phyloP scores from a whole-genome alignment of 2,797 vertebrate genomes.

The Clarias fuscus region DNA sequence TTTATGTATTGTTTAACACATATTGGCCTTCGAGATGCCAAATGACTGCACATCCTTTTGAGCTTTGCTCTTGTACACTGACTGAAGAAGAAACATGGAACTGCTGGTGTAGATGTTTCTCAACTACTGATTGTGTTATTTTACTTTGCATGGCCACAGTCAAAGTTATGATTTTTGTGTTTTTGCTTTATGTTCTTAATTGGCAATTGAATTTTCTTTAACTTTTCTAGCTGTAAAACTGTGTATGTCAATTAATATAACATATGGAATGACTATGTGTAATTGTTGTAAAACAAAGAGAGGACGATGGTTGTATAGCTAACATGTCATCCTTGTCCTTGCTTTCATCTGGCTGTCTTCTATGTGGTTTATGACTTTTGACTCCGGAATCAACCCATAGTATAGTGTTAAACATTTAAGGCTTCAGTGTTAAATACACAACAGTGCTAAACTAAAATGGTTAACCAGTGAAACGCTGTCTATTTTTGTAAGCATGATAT shows the following conservation, averaged over 20 bases:
- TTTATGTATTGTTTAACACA: slow-evolving; percentile 20
- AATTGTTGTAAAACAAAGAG: slow-evolving; percentile 35
- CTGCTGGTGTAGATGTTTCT: slow-evolving; percentile 42
- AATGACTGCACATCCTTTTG: slow-evolving; percentile 44
- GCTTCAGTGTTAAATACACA: slow-evolving; percentile 62
- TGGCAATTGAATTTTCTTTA: slow-evolving; percentile 17
- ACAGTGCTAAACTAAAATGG: slow-evolving; percentile 73
- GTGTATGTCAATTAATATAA: slow-evolving; percentile 49
- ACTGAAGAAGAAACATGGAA: slow-evolving; percentile 31
- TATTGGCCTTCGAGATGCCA: slow-evolving; percentile 36
- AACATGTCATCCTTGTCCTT: slow-evolving; percentile 29
- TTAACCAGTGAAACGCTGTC: slow-evolving; percentile 72
- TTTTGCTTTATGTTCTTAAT: slow-evolving; percentile 30
- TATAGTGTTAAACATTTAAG: slow-evolving; percentile 43
- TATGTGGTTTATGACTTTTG: slow-evolving; percentile 40
- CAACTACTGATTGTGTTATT: slow-evolving; percentile 36
- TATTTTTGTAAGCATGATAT: slow-evolving; percentile 86
- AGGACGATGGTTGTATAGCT: slow-evolving; percentile 22
- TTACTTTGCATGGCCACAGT: slow-evolving; percentile 55
- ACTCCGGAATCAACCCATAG: slow-evolving; percentile 35
- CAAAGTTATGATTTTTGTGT: slow-evolving; percentile 44
- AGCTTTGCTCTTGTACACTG: slow-evolving; percentile 8
- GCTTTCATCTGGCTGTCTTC: slow-evolving; percentile 35
- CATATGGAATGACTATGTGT: slow-evolving; percentile 37
- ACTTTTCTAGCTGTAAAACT: slow-evolving; percentile 44